Evolutionary conservation across 2,797 vertebrate species (phyloP), one percentile per base, ranked within the genome.

Genomic region (Megaceryle alcyon): DNA sequence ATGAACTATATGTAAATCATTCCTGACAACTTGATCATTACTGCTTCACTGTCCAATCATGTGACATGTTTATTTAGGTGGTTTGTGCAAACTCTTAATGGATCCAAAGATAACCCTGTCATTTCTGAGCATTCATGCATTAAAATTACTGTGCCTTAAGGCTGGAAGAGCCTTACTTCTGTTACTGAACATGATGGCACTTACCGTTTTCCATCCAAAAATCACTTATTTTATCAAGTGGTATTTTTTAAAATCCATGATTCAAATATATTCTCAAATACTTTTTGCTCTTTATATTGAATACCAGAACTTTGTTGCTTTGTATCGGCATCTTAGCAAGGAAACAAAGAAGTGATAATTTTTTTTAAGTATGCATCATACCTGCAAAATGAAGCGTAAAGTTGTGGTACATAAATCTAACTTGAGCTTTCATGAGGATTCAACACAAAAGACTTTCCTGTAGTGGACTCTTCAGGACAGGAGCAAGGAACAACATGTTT

Each of bases 61-160:
- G 0, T 57, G 73, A n/a, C 63, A 25, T 85, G 64, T 66, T 95
- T 82, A 48, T 86, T 93, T 83, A 72, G 85, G 37, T 90, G 80
- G 61, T 83, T 82, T 82, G 53, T 83, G 66, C 65, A 90, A 83
- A 48, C 39, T 84, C 77, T 82, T 92, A 65, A 91, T 79, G 51
- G 69, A 69, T 83, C 70, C 59, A 94, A 83, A 94, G 64, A 94
- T 37, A 94, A 70, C 8, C 13, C 65, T 92, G 85, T 61, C 59
- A 29, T 81, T 86, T 83, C 33, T 80, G 37, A 93, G 39, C 20
- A 49, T 49, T 65, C 66, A 41, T 68, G 41, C 37, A 48, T 60
- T 51, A 65, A 65, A 89, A 79, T 56, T 64, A 69, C 35, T 75
- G 15, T 69, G 71, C 61, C 61, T 82, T 37, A 57, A 78, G 85